Evolutionary conservation across 2,113 vertebrate species (phyloP), one percentile per base, ranked within the genome.

Genomic region (Centrocercus urophasianus): DNA sequence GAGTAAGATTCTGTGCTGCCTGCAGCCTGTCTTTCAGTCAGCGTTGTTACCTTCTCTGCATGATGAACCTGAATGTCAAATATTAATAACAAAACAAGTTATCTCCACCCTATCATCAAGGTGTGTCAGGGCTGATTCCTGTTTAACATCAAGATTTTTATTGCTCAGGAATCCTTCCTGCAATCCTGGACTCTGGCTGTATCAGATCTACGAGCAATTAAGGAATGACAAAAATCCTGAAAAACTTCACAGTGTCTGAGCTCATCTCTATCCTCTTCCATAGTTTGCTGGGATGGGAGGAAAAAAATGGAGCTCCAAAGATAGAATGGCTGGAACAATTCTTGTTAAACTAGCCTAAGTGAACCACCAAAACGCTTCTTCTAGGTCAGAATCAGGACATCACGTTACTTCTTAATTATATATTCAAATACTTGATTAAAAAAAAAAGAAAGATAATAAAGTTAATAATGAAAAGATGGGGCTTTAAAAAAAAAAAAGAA

Each of bases 51-150:
- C 84, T 92, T 97, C 76, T 64, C 90, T 22, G 15, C 78, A 91
- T 77, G 73, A 96, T 96, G 92, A 96, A 93, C 91, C 21, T 85
- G 78, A 76, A 91, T 89, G 93, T 95, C 94, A 89, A 87, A 84
- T 87, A 42, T 83, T 94, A 93, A 95, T 96, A 95, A 96, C 93
- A 96, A 96, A 92, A 94, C 90, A 95, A 95, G 95, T 97, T 97
- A 96, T 95, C 94, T 92, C 94, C 91, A 94, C 95, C 88, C 52
- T 71, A 43, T 91, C 97, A 97, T 96, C 95, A 97, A 98, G 97
- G 97, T 97, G 97, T 97, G 97, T 89, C 86, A 0, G 0, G 1
- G 83, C 69, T 94, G 92, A 92, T 93, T 89, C 89, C 65, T 94
- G 87, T 95, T 90, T 71, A 40, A 83, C 94, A 87, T 97, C 94